phyloP scores from a whole-genome alignment of 2,888 invertebrate genomes.

The Scaeva pyrastri region DNA sequence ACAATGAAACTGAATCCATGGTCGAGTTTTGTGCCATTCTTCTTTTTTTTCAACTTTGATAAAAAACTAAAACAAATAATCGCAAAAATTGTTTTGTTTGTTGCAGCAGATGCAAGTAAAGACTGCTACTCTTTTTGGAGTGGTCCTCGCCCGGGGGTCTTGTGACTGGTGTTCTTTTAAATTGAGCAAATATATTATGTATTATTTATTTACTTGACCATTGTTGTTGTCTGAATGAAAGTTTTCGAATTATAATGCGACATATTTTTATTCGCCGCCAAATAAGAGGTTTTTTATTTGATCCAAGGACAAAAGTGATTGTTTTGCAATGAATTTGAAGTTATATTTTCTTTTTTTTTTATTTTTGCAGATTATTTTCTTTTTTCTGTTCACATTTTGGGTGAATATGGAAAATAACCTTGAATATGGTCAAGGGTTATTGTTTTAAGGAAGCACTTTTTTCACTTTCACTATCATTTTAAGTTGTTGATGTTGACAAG shows the following conservation, averaged over 20 bases:
- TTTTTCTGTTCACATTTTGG: constrained; percentile 8
- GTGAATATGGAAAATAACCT: constrained; percentile 38
- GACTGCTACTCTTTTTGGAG: not conserved
- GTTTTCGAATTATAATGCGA: not conserved
- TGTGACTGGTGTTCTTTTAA: not conserved
- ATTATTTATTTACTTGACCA: constrained; percentile 8
- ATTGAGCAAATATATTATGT: not conserved
- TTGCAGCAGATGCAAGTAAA: not conserved
- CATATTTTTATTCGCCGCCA: not conserved
- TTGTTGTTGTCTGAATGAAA: not conserved
- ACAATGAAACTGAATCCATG: constrained; percentile 34
- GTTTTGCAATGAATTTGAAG: not conserved
- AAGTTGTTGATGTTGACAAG: constrained; percentile 19
- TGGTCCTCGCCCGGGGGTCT: not conserved
- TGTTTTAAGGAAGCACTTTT: constrained; percentile 41
- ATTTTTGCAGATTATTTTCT: not conserved
- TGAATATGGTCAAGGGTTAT: constrained; percentile 50
- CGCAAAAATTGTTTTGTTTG: constrained; percentile 20
- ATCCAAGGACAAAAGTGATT: constrained; percentile 13
- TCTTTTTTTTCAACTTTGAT: not conserved
- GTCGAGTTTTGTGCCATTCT: constrained; percentile 53
- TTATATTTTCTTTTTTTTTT: not conserved
- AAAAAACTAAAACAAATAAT: constrained; percentile 7
- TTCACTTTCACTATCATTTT: constrained; percentile 57
- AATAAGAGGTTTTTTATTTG: not conserved